phyloP scores from a whole-genome alignment of 2,797 vertebrate species.

The Setipinna tenuifilis region DNA sequence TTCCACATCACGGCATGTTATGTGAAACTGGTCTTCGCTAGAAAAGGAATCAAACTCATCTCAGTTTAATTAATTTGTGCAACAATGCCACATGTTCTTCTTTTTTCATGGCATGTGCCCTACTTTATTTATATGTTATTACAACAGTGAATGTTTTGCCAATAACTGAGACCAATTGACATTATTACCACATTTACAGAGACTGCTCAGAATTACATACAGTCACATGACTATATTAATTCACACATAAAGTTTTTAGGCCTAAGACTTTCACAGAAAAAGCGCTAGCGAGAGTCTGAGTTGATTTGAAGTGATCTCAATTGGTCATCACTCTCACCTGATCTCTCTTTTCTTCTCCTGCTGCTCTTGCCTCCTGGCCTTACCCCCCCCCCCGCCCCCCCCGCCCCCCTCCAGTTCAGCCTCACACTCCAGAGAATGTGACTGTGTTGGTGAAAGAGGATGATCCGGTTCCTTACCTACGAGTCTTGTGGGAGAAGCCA shows the following conservation, averaged over 20 bases:
- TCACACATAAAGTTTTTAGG: no score
- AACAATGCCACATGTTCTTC: neutral
- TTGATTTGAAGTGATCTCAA: neutral
- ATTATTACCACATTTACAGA: no score
- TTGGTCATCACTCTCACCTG: neutral
- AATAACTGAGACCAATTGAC: no score
- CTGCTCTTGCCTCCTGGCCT: neutral
- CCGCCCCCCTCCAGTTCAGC: conserved; percentile 78
- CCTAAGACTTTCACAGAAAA: no score
- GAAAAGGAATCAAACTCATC: neutral
- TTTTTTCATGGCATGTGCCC: no score
- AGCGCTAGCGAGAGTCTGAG: neutral
- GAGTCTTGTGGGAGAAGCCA: conserved; percentile 86
- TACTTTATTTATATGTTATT: no score
- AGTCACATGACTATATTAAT: no score
- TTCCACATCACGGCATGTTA: neutral
- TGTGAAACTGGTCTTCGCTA: neutral
- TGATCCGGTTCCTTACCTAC: conserved; percentile 75
- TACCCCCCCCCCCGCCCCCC: neutral
- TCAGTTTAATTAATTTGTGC: neutral
- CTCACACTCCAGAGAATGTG: conserved; percentile 87
- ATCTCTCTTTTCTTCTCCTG: neutral
- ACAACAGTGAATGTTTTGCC: no score
- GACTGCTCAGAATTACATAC: no score
- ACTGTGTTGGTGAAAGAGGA: conserved; percentile 74